phyloP scores from a whole-genome alignment of 2,113 vertebrate genomes.

The Bambusicola thoracicus region DNA sequence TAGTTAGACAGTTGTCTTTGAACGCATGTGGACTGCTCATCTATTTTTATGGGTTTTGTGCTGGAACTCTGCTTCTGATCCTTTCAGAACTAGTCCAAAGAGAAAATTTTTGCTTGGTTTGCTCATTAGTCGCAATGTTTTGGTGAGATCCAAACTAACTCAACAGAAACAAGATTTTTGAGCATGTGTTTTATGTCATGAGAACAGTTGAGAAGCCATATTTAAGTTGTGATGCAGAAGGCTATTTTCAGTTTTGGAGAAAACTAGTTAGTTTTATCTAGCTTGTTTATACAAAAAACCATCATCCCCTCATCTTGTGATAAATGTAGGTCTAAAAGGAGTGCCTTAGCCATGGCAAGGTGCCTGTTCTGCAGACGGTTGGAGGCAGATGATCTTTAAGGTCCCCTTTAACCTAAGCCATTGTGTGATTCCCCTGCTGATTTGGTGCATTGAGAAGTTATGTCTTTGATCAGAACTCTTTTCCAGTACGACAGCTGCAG shows the following conservation, averaged over 20 bases:
- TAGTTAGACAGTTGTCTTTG: background rate
- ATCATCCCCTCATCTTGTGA: background rate
- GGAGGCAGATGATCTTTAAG: no score
- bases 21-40: rapidly evolving
- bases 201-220: background rate
- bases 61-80: background rate
- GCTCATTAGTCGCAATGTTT: background rate
- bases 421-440: background rate
- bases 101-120: background rate
- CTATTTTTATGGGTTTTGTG: background rate
- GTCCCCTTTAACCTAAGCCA: no score
- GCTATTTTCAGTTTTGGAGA: background rate
- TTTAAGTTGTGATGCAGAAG: constrained; percentile 17
- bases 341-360: background rate
- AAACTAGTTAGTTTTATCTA: background rate
- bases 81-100: background rate
- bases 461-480: background rate
- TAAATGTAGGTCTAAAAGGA: background rate
- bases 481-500: rapidly evolving
- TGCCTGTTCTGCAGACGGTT: background rate
- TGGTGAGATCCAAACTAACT: background rate
- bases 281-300: background rate
- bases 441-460: background rate
- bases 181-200: background rate
- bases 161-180: background rate